These are phyloP conservation scores for Liolophura sinensis DNA, from an alignment of 1,140 invertebrate species.

Conservation along the genomic window DNA sequence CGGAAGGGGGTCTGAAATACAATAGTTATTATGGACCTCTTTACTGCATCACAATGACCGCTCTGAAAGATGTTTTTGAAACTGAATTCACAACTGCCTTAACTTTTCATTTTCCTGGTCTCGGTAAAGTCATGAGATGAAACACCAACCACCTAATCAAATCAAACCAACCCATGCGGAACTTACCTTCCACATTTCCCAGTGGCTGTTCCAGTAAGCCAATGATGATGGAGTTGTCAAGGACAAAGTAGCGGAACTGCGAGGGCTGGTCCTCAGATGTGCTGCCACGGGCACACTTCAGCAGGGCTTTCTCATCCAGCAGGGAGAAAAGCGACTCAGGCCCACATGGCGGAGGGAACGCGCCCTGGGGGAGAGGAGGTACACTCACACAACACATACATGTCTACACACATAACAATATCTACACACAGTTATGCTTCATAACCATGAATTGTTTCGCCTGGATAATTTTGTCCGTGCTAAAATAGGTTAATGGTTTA, in stretches of 20 bases:
- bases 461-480: too few relatives aligned
- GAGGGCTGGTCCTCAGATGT: slow-evolving; percentile 57
- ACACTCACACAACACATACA: not conserved
- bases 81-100: too few relatives aligned
- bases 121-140: too few relatives aligned
- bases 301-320: slow-evolving; percentile 83
- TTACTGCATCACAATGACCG: too few relatives aligned
- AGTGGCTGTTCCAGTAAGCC: slow-evolving; percentile 89
- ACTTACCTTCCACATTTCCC: slow-evolving; percentile 65
- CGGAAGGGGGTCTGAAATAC: slow-evolving; percentile 58
- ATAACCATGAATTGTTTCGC: too few relatives aligned
- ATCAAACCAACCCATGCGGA: not conserved
- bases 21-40: not conserved
- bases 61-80: too few relatives aligned
- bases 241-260: slow-evolving; percentile 81
- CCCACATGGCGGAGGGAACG: slow-evolving; percentile 82
- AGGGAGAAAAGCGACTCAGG: slow-evolving; percentile 82
- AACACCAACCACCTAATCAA: not conserved
- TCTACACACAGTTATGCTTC: too few relatives aligned
- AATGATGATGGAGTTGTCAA: slow-evolving; percentile 86
- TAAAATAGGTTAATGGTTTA: too few relatives aligned
- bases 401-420: too few relatives aligned
- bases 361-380: slow-evolving; percentile 64
- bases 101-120: too few relatives aligned
- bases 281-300: slow-evolving; percentile 73